Evolutionary conservation across 2,797 vertebrate species (phyloP), one percentile per base, ranked within the genome.

Genomic region (Peromyscus melanophrys): DNA sequence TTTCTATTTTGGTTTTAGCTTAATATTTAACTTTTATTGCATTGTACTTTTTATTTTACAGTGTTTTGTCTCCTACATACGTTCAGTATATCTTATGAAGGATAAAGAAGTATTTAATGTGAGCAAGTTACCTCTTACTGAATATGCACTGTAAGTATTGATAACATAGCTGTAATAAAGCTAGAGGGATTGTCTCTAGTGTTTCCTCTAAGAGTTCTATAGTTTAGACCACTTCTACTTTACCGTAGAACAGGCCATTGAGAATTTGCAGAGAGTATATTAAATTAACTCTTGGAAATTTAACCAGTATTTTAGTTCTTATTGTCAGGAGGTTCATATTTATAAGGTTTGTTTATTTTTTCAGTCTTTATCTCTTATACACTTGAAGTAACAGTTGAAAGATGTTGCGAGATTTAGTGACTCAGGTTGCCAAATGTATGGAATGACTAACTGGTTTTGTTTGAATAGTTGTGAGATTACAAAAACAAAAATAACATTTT

Each of bases 1-100:
- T 95, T 96, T 94, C 27, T 96, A 55, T 94, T 67, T 96, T 85
- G 23, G 34, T 93, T 89, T 89, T 92, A 95, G 92, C n/a, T 95
- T 87, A 29, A 92, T 87, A 94, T 96, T 95, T 31, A 4, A 6
- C 92, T 86, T 80, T 19, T 95, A 5, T 83, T 40, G 19, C 25
- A 55, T 89, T 59, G 10, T 83, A 71, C 37, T 95, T 98, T 96
- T 97, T 97, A 46, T 97, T 98, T 87, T 94, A 63, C 98, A 99
- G 98, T 99, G 99, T 97, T 99, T 99, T 71, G 99, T 99, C 31
- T 99, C 99, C 71, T 99, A 99, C 97, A 98, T 99, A 97, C 99
- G 99, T 96, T 99, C 99, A 0, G 97, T 99, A 77, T 99, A 99
- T 98, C 98, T 99, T 95, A 99, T 99, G 99, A 99, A 99, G 99